phyloP scores from a whole-genome alignment of 2,888 invertebrate genomes.

The Ectemnius cavifrons region DNA sequence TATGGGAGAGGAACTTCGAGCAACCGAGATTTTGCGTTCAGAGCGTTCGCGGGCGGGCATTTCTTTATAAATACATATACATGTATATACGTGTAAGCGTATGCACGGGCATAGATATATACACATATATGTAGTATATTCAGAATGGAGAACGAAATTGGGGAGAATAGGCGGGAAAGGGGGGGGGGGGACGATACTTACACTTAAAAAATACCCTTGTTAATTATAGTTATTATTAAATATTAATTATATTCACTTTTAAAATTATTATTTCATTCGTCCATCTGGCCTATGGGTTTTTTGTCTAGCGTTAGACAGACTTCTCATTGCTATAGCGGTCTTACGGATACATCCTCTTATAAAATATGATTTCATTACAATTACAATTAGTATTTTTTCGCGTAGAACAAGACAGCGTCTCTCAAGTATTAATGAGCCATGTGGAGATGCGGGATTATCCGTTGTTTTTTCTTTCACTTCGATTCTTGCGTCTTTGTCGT shows the following conservation, averaged over 20 bases:
- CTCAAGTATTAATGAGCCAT: slow-evolving; percentile 46
- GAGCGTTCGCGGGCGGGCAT: slow-evolving; percentile 52
- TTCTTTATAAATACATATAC: slow-evolving; percentile 33
- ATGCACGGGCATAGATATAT: slow-evolving; percentile 67
- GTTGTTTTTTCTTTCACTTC: neutral
- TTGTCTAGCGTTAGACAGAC: slow-evolving; percentile 47
- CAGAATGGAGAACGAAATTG: slow-evolving; percentile 27
- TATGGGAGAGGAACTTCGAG: slow-evolving; percentile 5
- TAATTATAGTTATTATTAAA: slow-evolving; percentile 68
- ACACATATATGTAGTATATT: slow-evolving; percentile 62
- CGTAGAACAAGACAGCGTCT: slow-evolving; percentile 64
- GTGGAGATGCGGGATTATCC: slow-evolving; percentile 34
- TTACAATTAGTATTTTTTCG: slow-evolving; percentile 62
- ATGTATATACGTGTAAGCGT: slow-evolving; percentile 58
- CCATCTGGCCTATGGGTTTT: slow-evolving; percentile 65
- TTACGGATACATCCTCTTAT: slow-evolving; percentile 71
- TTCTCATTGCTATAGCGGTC: slow-evolving; percentile 63
- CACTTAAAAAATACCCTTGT: slow-evolving; percentile 73
- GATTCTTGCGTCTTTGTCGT: too few relatives aligned
- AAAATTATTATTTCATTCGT: slow-evolving; percentile 67
- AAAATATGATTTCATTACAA: slow-evolving; percentile 74
- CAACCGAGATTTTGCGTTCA: slow-evolving; percentile 26
- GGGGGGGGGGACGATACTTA: slow-evolving; percentile 66
- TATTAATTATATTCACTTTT: slow-evolving; percentile 63
- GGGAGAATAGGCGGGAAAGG: neutral